A percentile compares a stretch with the other conserved stretches of the same genome.
These are phyloP conservation scores for Electrona antarctica DNA, from an alignment of 2,113 vertebrate species.

Conservation along the genomic window DNA sequence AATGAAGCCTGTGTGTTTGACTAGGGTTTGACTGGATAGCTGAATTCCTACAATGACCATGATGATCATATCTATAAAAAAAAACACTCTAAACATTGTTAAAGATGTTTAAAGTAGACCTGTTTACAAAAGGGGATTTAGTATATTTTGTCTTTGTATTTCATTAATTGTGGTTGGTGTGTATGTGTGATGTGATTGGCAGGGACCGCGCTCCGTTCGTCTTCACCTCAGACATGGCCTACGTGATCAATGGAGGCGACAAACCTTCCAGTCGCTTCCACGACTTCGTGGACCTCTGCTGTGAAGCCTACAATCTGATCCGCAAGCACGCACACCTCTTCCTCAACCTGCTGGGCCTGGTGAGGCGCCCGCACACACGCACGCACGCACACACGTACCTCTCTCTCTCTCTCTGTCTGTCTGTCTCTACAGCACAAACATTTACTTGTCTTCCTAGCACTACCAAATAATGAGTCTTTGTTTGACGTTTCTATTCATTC, in stretches of 20 bases:
- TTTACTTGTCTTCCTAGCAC: neutral
- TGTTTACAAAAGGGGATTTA: too few species aligned
- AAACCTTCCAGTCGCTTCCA: constrained; percentile 98
- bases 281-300: constrained; percentile 97
- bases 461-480: too few species aligned
- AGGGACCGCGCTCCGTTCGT: constrained; percentile 97
- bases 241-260: constrained; percentile 97
- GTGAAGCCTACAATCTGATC: constrained; percentile 98
- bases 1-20: too few species aligned
- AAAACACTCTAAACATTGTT: too few species aligned
- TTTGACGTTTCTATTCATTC: too few species aligned
- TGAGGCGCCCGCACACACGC: constrained; percentile 63
- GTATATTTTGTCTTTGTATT: too few species aligned
- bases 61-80: too few species aligned
- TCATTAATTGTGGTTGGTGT: neutral
- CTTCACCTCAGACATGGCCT: constrained; percentile 98
- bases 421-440: neutral
- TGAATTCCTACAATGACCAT: too few species aligned
- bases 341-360: constrained; percentile 96
- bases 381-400: neutral
- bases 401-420: neutral
- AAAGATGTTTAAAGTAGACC: too few species aligned
- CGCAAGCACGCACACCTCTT: constrained; percentile 97
- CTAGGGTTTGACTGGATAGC: too few species aligned
- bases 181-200: constrained; percentile 22